phyloP scores from a whole-genome alignment of 2,797 vertebrate genomes.

The Sebastes nivosus region DNA sequence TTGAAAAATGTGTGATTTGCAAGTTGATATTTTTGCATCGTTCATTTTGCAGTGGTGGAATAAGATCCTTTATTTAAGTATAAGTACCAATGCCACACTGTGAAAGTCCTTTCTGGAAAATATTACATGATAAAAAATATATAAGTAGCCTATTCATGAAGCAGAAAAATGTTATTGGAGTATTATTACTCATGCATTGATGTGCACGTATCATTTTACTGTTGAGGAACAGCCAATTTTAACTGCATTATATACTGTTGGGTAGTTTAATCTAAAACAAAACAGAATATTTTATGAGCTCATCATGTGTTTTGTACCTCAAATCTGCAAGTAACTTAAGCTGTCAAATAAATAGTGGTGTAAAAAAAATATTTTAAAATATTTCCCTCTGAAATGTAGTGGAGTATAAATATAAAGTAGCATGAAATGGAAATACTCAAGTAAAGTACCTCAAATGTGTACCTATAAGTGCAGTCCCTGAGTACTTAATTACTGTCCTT shows the following conservation, averaged over 20 bases:
- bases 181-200: neutral
- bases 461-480: neutral
- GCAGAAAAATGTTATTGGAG: neutral
- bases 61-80: neutral
- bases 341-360: neutral
- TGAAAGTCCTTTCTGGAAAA: neutral
- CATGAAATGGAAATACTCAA: neutral
- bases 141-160: neutral
- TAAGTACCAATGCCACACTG: neutral
- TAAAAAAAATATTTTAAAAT: neutral
- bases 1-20: neutral
- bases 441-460: neutral
- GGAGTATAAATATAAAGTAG: neutral
- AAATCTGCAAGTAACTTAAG: neutral
- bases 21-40: neutral
- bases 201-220: neutral
- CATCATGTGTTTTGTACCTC: neutral
- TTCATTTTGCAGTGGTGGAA: neutral
- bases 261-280: neutral
- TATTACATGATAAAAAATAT: neutral
- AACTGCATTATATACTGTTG: neutral
- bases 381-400: neutral
- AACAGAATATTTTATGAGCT: neutral
- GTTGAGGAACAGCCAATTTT: neutral
- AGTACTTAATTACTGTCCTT: too few relatives aligned